Percentiles rank a stretch among this genome's conserved stretches.
phyloP scores from a whole-genome alignment of 2,113 vertebrate species.

The Varanus salvator region DNA sequence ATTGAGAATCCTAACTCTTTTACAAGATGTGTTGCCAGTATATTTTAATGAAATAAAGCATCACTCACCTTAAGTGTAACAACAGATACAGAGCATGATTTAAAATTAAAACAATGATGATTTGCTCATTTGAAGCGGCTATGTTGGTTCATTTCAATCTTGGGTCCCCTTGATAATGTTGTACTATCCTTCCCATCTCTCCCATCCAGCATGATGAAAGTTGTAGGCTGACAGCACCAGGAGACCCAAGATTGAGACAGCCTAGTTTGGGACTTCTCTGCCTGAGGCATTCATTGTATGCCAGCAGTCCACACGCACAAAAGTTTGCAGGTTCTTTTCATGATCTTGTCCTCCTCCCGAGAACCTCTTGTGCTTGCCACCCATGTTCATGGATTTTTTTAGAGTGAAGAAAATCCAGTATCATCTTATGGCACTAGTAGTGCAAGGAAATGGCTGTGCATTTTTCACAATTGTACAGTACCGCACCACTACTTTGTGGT shows the following conservation, averaged over 20 bases:
- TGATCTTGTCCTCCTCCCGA: no score
- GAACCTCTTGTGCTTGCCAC: no score
- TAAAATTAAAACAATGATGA: background rate
- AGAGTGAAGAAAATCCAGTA: no score
- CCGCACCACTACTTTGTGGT: no score
- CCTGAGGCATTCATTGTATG: no score
- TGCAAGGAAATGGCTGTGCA: no score
- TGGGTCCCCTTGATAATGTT: background rate
- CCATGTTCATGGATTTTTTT: no score
- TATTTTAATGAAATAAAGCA: conserved; percentile 86
- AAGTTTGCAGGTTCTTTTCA: no score
- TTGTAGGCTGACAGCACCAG: background rate
- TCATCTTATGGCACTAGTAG: no score
- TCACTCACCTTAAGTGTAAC: conserved; percentile 62
- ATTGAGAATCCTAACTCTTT: conserved; percentile 85
- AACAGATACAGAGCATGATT: conserved; percentile 17
- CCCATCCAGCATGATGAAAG: background rate
- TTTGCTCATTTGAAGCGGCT: background rate
- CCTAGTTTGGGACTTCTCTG: background rate
- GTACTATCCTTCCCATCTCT: background rate
- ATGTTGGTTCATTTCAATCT: background rate
- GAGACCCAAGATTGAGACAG: background rate
- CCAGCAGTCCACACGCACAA: no score
- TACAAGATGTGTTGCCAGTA: conserved; percentile 80
- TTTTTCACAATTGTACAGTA: no score